A percentile compares a stretch with the other conserved stretches of the same genome.
phyloP scores from a whole-genome alignment of 2,797 vertebrate species.

The Melanotaenia pygmaea region DNA sequence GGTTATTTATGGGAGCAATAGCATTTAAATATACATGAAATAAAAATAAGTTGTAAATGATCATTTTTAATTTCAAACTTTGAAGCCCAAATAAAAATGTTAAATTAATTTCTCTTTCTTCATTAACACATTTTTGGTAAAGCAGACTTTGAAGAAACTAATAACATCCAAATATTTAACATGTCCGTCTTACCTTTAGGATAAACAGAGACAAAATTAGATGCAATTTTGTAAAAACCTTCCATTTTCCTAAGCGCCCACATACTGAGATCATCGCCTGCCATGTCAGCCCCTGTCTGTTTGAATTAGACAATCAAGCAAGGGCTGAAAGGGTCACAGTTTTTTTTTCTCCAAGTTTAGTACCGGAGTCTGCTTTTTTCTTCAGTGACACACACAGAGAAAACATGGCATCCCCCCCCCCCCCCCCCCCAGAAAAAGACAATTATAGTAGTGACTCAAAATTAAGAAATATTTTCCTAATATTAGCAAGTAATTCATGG shows the following conservation, averaged over 20 bases:
- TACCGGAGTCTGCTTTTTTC: neutral
- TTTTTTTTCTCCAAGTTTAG: neutral
- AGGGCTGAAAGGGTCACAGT: conserved; percentile 27
- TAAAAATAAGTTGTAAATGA: neutral
- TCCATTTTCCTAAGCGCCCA: conserved; percentile 30
- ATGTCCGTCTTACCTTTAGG: conserved; percentile 19
- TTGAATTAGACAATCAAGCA: conserved; percentile 42
- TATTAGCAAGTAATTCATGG: neutral
- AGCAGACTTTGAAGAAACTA: neutral
- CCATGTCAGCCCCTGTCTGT: conserved; percentile 24
- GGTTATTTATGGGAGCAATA: conserved; percentile 9
- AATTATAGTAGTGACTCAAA: neutral
- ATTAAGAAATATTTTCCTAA: conserved; percentile 3
- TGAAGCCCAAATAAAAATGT: neutral
- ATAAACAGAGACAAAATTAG: conserved; percentile 9
- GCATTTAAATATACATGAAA: conserved; percentile 16
- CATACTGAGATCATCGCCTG: conserved; percentile 35
- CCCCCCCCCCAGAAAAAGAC: neutral
- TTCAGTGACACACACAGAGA: neutral
- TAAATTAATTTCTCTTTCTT: neutral
- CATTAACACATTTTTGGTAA: neutral
- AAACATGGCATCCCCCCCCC: too few species aligned
- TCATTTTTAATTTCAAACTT: neutral
- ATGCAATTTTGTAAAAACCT: conserved; percentile 10
- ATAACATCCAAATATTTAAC: neutral